Evolutionary conservation across 2,797 vertebrate species (phyloP).

Genomic region (Poliocrania exsul): DNA sequence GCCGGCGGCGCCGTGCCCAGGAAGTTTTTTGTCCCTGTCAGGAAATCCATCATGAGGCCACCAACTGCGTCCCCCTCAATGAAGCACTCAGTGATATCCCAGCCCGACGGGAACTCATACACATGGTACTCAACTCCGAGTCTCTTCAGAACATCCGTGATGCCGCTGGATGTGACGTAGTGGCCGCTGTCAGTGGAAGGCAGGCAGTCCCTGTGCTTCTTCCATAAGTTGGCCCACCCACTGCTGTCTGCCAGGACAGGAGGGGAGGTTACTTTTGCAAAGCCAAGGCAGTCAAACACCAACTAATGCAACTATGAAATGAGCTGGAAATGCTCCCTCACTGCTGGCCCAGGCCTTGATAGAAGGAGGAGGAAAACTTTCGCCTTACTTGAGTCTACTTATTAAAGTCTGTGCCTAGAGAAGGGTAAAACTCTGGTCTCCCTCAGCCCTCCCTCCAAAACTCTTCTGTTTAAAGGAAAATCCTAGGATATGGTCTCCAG

Average conservation of each 20-base stretch:
- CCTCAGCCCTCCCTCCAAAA: neutral
- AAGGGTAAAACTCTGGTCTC: rapidly evolving
- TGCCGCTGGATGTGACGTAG: slow-evolving; percentile 78
- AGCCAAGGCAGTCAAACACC: neutral
- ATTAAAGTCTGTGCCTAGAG: rapidly evolving
- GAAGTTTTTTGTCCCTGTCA: slow-evolving; percentile 82
- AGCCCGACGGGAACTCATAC: slow-evolving; percentile 74
- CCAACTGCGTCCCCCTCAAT: slow-evolving; percentile 78
- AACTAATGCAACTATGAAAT: rapidly evolving
- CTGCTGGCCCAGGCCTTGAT: neutral
- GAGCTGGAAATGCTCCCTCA: rapidly evolving
- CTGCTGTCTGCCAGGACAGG: slow-evolving; percentile 71
- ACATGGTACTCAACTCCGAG: slow-evolving; percentile 64
- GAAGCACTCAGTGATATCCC: slow-evolving; percentile 86
- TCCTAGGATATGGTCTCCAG: rapidly evolving
- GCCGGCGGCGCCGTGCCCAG: slow-evolving; percentile 72
- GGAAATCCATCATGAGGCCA: slow-evolving; percentile 84
- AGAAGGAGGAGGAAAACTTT: neutral
- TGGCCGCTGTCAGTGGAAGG: slow-evolving; percentile 75
- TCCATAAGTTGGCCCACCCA: slow-evolving; percentile 80
- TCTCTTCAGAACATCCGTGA: slow-evolving; percentile 74
- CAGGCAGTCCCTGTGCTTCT: slow-evolving; percentile 68
- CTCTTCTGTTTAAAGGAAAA: neutral
- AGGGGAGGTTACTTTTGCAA: neutral
- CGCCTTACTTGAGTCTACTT: neutral